Conservation (phyloP, 1,140 invertebrate genomes). For the Diachasmimorpha longicaudata region DNA sequence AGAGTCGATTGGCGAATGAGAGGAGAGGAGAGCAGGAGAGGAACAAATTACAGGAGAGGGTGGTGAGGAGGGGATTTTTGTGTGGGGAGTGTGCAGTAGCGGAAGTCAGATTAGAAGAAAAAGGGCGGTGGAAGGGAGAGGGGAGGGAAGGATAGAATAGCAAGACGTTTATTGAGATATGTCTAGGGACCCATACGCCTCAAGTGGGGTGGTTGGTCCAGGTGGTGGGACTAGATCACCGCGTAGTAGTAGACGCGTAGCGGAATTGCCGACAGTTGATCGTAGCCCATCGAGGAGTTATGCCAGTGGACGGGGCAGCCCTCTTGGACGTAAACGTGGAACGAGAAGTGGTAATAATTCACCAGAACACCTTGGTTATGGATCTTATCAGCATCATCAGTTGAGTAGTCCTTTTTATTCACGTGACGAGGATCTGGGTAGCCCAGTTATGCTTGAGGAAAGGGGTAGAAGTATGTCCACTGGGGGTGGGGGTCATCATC, state of each 20-base stretch:
- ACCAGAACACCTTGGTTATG: constrained; percentile 64
- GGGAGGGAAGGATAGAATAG: constrained; percentile 19
- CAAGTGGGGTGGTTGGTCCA: constrained; percentile 62
- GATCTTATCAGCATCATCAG: constrained; percentile 67
- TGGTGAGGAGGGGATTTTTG: constrained; percentile 8
- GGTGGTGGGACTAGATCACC: constrained; percentile 68
- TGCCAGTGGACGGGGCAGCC: constrained; percentile 69
- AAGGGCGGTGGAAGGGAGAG: constrained; percentile 2
- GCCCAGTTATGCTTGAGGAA: constrained; percentile 72
- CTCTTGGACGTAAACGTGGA: constrained; percentile 64
- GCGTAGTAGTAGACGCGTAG: constrained; percentile 68
- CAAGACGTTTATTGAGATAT: constrained; percentile 48
- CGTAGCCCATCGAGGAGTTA: constrained; percentile 79
- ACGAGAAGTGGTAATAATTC: constrained; percentile 68
- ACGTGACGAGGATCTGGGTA: constrained; percentile 76
- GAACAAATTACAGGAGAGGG: constrained; percentile 16
- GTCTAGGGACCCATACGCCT: constrained; percentile 77
- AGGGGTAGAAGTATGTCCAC: constrained; percentile 68
- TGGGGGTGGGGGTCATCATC: constrained; percentile 66
- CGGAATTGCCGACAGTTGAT: constrained; percentile 82
- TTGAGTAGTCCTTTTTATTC: constrained; percentile 73
- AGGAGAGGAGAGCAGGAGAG: not conserved
- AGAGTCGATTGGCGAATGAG: constrained; percentile 23
- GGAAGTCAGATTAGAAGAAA: not conserved
- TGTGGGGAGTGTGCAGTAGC: not conserved